These are phyloP conservation scores for Anguilla rostrata DNA, from an alignment of 2,113 vertebrate species.

Conservation along the genomic window DNA sequence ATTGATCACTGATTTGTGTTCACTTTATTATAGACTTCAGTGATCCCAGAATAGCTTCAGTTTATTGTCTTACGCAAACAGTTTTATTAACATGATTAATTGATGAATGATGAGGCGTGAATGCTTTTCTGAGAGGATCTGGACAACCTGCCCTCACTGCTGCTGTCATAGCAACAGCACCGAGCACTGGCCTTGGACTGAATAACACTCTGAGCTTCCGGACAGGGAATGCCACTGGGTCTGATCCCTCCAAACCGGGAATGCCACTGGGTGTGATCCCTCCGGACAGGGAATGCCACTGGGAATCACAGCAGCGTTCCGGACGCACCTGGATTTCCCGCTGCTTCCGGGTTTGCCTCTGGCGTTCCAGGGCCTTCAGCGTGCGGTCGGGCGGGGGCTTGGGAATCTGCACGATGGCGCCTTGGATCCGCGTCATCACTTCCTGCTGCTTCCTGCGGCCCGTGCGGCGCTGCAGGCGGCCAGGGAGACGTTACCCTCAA, in stretches of 20 bases:
- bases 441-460: conserved; percentile 69
- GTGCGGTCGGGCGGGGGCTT: conserved; percentile 64
- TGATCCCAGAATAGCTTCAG: too few relatives aligned
- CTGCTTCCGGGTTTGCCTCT: conserved; percentile 64
- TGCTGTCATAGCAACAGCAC: not conserved
- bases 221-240: not conserved
- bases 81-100: too few relatives aligned
- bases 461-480: conserved; percentile 59
- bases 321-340: conserved; percentile 78
- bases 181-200: not conserved
- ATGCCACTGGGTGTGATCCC: not conserved
- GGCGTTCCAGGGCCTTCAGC: conserved; percentile 63
- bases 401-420: conserved; percentile 68
- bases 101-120: too few relatives aligned
- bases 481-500: not conserved
- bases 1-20: too few relatives aligned
- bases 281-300: not conserved
- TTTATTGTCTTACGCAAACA: too few relatives aligned
- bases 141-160: not conserved
- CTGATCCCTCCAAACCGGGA: not conserved
- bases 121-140: not conserved
- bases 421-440: conserved; percentile 72
- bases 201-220: not conserved
- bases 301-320: not conserved
- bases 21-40: not conserved